Conservation (phyloP, 2,888 invertebrate genomes). For the Polyommatus icarus region DNA sequence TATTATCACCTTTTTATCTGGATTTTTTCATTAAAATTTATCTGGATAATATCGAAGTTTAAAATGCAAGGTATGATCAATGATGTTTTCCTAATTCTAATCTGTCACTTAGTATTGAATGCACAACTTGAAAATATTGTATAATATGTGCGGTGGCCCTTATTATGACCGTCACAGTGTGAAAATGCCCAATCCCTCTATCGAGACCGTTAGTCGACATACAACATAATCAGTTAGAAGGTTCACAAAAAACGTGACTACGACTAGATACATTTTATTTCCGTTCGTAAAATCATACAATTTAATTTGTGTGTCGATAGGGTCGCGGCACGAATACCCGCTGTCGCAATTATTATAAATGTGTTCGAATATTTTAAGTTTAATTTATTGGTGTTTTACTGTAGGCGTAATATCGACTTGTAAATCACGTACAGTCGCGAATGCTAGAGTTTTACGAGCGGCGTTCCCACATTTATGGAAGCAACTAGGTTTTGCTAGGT, state of each 20-base stretch:
- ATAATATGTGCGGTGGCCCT: too few species aligned
- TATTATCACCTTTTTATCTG: too few species aligned
- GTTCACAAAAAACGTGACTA: background rate
- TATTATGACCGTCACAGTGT: too few species aligned
- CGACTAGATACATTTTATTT: background rate
- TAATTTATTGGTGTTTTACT: background rate
- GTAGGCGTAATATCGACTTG: background rate
- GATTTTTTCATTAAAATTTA: too few species aligned
- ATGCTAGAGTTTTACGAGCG: background rate
- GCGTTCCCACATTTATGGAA: too few species aligned
- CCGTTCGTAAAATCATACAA: background rate
- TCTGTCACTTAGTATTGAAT: too few species aligned
- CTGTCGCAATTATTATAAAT: background rate
- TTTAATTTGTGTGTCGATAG: conserved; percentile 10
- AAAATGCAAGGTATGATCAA: too few species aligned
- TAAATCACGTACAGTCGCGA: background rate
- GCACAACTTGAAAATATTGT: too few species aligned
- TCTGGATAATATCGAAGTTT: too few species aligned
- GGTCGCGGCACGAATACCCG: background rate
- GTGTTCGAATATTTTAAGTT: background rate
- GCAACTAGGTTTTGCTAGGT: too few species aligned
- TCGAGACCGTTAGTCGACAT: background rate
- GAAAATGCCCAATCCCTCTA: too few species aligned
- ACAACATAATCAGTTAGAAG: background rate
- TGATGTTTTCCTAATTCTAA: too few species aligned